Evolutionary conservation across 2,888 invertebrate genomes (phyloP), one percentile per base, ranked within the genome.

Genomic region (Polydrusus pterygomalis): DNA sequence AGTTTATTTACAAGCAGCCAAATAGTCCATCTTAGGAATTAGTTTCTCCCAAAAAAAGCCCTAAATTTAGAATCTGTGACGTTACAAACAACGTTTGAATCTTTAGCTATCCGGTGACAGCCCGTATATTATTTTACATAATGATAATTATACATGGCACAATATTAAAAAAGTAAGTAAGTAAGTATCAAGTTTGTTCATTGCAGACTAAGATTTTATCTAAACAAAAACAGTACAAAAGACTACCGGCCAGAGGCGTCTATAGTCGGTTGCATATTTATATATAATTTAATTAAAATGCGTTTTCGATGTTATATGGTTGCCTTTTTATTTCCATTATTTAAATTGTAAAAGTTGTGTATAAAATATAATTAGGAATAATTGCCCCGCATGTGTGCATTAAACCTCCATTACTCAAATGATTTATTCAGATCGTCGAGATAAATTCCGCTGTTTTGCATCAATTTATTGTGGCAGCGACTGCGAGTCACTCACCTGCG

Each of bases 341-440:
- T 78, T 73, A 78, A 75, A 75, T 72, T 75, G 72, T 75, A 70
- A 73, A 78, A 77, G 70, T 75, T 73, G 75, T 68, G 65, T 77
- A 78, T 74, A 73, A 78, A 77, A 78, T 77, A 79, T 79, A 78
- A 80, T 79, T 79, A 78, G 74, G 64, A 64, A 77, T 80, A 80
- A 80, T 80, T 80, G 78, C 71, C 70, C 73, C 62, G 75, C 79
- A 79, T 79, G 76, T 77, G 75, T 79, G 80, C 80, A 81, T 81
- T 79, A 81, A 81, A 80, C 79, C 69, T 60, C 72, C 79, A 81
- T 81, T 78, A 79, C 72, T 78, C 75, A 75, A 78, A 78, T 79
- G 70, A 77, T 78, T 76, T 76, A 78, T 76, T 79, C 77, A 74
- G 80, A 80, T 80, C 77, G 70, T 40, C 60, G 75, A 18, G 77